phyloP scores from a whole-genome alignment of 2,113 vertebrate species.

The Coturnix japonica region DNA sequence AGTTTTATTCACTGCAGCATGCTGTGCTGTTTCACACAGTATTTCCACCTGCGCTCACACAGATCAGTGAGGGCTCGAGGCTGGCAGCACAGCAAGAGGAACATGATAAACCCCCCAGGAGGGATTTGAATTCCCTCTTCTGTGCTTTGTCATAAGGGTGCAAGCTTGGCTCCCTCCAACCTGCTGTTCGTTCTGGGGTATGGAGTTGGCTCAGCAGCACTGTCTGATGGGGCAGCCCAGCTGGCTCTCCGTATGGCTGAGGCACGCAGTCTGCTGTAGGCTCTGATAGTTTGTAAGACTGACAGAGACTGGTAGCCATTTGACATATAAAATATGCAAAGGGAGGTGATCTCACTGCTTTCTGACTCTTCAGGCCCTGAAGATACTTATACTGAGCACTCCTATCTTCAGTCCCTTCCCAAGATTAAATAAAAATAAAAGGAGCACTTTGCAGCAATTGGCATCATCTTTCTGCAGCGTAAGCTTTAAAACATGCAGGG shows the following conservation, averaged over 20 bases:
- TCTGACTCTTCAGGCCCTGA: not conserved
- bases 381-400: not conserved
- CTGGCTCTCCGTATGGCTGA: constrained; percentile 28
- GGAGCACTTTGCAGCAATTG: not conserved
- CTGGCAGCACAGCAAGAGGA: not conserved
- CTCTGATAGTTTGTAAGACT: not conserved
- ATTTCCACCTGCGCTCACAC: not conserved
- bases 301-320: not conserved
- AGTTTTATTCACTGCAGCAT: not conserved
- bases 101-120: not conserved
- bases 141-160: not conserved
- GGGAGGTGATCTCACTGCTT: not conserved
- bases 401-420: not conserved
- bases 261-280: not conserved
- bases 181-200: not conserved
- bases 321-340: not conserved
- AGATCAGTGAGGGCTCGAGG: not conserved
- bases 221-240: constrained; percentile 30
- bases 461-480: not conserved
- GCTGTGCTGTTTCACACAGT: not conserved
- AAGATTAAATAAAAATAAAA: constrained; percentile 8
- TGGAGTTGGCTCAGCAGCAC: not conserved
- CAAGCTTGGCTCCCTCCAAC: not conserved
- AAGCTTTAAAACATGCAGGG: constrained; percentile 9
- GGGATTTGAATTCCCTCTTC: not conserved